phyloP scores from a whole-genome alignment of 2,797 vertebrate species.

The Rhadinocentrus ornatus region DNA sequence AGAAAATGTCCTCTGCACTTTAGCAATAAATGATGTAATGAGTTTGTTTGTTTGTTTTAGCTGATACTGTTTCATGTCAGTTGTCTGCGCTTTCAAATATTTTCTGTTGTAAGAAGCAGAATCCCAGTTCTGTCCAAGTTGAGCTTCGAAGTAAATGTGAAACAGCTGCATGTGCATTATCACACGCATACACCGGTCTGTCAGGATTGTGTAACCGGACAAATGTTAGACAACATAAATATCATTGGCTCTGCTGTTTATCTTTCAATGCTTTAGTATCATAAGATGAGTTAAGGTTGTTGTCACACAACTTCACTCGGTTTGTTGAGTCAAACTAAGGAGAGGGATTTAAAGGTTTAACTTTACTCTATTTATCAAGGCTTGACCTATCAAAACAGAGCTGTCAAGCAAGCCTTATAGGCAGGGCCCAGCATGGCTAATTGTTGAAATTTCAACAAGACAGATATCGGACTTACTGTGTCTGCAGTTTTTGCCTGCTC shows the following conservation, averaged over 20 bases:
- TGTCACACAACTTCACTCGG: neutral
- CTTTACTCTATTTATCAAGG: conserved; percentile 6
- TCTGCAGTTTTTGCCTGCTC: conserved; percentile 75
- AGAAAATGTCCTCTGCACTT: neutral
- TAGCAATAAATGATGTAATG: neutral
- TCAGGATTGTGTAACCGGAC: conserved; percentile 56
- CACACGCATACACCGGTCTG: conserved; percentile 52
- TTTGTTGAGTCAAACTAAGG: conserved; percentile 1
- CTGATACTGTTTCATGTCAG: conserved; percentile 9
- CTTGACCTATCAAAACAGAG: neutral
- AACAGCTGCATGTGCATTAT: conserved; percentile 66
- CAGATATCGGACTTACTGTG: conserved; percentile 80
- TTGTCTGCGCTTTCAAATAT: conserved; percentile 14
- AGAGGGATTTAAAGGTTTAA: neutral
- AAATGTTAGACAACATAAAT: conserved; percentile 62
- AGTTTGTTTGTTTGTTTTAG: conserved; percentile 25
- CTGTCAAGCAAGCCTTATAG: conserved; percentile 1
- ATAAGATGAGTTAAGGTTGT: conserved; percentile 1
- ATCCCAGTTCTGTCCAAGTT: conserved; percentile 10
- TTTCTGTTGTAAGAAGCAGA: conserved; percentile 19
- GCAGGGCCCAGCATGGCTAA: conserved; percentile 5
- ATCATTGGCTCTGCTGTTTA: conserved; percentile 32
- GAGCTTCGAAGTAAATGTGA: conserved; percentile 66
- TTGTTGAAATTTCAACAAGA: conserved; percentile 8
- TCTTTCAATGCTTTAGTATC: neutral